A percentile compares a stretch with the other conserved stretches of the same genome.
Evolutionary conservation across 2,888 invertebrate genomes (phyloP).

Genomic region (Heteromurus nitidus): DNA sequence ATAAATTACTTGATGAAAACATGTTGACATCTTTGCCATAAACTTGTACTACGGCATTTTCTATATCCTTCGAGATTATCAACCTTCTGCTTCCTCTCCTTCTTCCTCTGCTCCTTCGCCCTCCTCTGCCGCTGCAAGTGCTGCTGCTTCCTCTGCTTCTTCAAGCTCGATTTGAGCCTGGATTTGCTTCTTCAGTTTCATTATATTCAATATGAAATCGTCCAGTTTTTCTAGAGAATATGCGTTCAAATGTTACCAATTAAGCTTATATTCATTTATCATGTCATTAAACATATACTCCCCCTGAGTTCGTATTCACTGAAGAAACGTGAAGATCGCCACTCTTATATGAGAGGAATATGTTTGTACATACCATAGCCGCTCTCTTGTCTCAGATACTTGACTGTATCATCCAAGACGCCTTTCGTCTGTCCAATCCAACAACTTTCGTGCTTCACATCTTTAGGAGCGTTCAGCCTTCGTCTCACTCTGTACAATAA

Average conservation of each 20-base stretch:
- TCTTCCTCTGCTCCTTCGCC: conserved; percentile 20
- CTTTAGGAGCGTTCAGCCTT: conserved; percentile 59
- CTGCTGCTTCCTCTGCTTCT: conserved; percentile 62
- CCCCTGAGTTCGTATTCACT: too few species aligned
- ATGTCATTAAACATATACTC: too few species aligned
- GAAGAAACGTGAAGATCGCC: too few species aligned
- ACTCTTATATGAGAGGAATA: too few species aligned
- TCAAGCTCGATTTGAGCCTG: conserved; percentile 61
- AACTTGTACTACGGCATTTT: too few species aligned
- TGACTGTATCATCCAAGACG: conserved; percentile 64
- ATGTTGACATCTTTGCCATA: too few species aligned
- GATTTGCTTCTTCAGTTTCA: conserved; percentile 66
- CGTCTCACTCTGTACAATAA: conserved; percentile 47
- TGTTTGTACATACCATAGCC: conserved; percentile 64
- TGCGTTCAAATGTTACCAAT: too few species aligned
- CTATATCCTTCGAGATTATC: too few species aligned
- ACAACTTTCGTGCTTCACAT: conserved; percentile 65
- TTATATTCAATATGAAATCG: conserved; percentile 66
- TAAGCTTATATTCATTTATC: neutral
- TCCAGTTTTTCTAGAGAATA: conserved; percentile 68
- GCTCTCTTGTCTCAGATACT: conserved; percentile 60
- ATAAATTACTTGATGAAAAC: too few species aligned
- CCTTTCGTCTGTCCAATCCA: conserved; percentile 61
- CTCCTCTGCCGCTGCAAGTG: conserved; percentile 14
- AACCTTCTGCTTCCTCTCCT: neutral